phyloP scores from a whole-genome alignment of 2,888 invertebrate species.

The Lithodes maja region DNA sequence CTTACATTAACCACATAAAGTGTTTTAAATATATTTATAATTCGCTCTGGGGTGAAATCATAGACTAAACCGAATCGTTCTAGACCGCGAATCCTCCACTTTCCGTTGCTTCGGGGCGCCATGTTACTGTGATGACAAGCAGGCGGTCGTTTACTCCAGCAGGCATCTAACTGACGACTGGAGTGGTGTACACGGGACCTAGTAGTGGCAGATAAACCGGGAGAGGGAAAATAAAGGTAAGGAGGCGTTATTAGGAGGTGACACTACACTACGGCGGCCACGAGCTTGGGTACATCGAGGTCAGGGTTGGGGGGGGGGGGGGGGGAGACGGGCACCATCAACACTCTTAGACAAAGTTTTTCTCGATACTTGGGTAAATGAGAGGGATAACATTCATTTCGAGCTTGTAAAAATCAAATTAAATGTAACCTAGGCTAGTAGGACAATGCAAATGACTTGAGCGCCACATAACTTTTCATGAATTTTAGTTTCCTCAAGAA shows the following conservation, averaged over 20 bases:
- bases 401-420: background rate
- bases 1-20: no score
- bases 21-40: no score
- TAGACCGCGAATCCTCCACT: no score
- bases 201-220: background rate
- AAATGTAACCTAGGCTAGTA: no score
- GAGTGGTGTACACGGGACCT: background rate
- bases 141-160: background rate
- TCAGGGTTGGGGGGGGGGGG: background rate
- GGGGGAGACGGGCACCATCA: background rate
- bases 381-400: background rate
- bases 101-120: background rate
- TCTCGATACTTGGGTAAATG: background rate
- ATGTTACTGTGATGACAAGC: conserved; percentile 1
- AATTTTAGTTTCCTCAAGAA: no score
- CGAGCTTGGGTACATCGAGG: background rate
- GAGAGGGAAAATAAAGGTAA: background rate
- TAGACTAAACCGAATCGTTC: no score
- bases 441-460: no score
- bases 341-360: background rate
- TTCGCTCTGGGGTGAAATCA: no score
- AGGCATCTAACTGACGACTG: background rate
- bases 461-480: no score
- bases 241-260: background rate
- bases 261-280: background rate